Base-by-base conservation (phyloP, 2,888 invertebrate genomes). In the Drosophila putrida region DNA sequence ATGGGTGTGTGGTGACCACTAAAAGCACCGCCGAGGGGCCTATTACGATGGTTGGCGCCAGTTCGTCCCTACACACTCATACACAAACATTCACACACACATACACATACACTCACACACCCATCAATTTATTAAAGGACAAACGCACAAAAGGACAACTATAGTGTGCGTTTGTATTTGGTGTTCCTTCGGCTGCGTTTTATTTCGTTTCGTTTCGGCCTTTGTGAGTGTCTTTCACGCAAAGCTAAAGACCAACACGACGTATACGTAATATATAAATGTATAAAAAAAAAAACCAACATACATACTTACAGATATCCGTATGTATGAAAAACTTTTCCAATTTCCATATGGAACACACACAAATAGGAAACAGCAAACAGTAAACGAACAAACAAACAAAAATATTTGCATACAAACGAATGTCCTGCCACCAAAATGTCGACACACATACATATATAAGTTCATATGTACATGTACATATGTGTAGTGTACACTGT, bases 31-130 rank as follows among this genome's bases (percentile, higher is more conserved):
- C 72, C 72, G 43, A 51, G 77, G 66, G 78, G 81, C 78, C 81
- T 77, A 83, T 82, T 82, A 86, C 89, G 64, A 71, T 71, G 59
- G 68, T 75, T 87, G 88, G 88, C 89, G 88, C 82, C 89, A 80
- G 71, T 55, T 64, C 60, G 78, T 68, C 78, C 83, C 62, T 51
- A 44, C 59, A 59, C 68, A 51, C 47, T 31, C 54, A 60, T 44
- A 53, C 46, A 46, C 59, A 61, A 66, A 46, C 46, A 38, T 41
- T 51, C 47, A 51, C 44, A 39, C n/a, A 66, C 38, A 61, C 62
- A 66, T 39, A 69, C 55, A 66, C n/a, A 66, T 35, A 61, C 62
- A 66, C 43, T 67, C 55, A 66, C 27, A 65, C 50, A 51, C 39
- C 71, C 63, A 82, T 71, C 66, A 60, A 71, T 81, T 57, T 67